Conservation (phyloP, 2,888 invertebrate species). For the Elmis aenea region DNA sequence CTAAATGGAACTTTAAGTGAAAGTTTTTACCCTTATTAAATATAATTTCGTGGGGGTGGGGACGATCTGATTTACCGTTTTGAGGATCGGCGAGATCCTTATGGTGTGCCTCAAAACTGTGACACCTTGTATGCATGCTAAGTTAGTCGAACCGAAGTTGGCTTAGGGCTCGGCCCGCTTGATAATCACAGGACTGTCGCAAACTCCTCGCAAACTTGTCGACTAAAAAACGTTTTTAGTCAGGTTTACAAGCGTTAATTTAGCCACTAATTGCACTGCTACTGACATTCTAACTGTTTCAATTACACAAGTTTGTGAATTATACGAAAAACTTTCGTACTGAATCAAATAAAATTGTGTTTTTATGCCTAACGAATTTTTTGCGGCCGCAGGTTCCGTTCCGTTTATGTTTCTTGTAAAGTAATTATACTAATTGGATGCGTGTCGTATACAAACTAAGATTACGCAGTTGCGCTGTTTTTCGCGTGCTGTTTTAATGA, state of each 20-base stretch:
- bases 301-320: constrained; percentile 38
- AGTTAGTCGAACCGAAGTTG: too few relatives aligned
- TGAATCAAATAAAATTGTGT: constrained; percentile 10
- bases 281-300: constrained; percentile 36
- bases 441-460: constrained; percentile 9
- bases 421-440: constrained; percentile 14
- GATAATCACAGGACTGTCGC: constrained; percentile 17
- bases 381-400: constrained; percentile 6
- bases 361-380: constrained; percentile 8
- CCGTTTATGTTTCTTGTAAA: constrained; percentile 8
- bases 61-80: too few relatives aligned
- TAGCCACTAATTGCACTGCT: constrained; percentile 36
- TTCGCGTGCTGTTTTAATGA: constrained; percentile 10
- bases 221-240: constrained; percentile 22
- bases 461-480: constrained; percentile 5
- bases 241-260: constrained; percentile 36
- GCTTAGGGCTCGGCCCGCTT: constrained; percentile 3
- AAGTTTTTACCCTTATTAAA: too few relatives aligned
- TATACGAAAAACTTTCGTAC: constrained; percentile 35
- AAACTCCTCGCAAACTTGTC: constrained; percentile 19
- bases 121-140: too few relatives aligned
- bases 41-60: too few relatives aligned
- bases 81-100: too few relatives aligned
- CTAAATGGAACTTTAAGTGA: too few relatives aligned
- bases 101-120: too few relatives aligned